Evolutionary conservation across 92 coral and sea anemone species (phyloP), one percentile per base, ranked within the genome.

Genomic region (Blastomussa wellsi): DNA sequence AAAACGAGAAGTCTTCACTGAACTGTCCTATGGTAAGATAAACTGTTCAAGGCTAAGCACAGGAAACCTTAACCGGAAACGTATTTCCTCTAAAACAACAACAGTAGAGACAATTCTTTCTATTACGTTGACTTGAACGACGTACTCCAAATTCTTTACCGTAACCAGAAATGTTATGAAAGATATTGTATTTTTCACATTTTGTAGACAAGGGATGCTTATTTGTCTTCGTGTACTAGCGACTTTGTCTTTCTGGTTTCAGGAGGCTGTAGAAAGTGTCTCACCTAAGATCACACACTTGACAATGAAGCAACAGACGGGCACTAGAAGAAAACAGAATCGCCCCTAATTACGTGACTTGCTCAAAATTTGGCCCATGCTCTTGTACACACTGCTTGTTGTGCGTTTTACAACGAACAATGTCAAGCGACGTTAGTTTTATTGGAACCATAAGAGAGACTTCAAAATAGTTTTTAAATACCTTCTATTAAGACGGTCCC

Each of bases 21-120:
- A 65, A 89, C 73, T 79, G 79, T 32, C 92, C 89, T 44, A 53
- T 75, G 86, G 92, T 89, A 52, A 41, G 44, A 70, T 36, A 32
- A 36, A 15, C 74, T 5, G 28, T 36, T 70, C 74, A 37, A 69
- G n/a, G n/a, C n/a, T n/a, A n/a, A n/a, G n/a, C 49, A 44, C 11
- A 44, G 49, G 49, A 44, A 41, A 44, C 49, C 49, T 44, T 44
- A 10, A 10, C 12, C 12, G 1, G 44, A 44, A 44, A 44, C 49
- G 0, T 44, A 3, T 44, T 44, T 44, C 49, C 7, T 0, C 7
- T 0, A 6, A 44, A 44, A 44, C 7, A 8, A 8, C 7, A 8
- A 44, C 49, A 44, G 11, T 44, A 8, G 44, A 39, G 44, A 39
- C 7, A 39, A 39, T 39, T 44, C 49, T 44, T 44, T 8, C 49